A percentile compares a stretch with the other conserved stretches of the same genome.
Conservation (phyloP, 2,113 vertebrate species). For the Malaclemys terrapin region DNA sequence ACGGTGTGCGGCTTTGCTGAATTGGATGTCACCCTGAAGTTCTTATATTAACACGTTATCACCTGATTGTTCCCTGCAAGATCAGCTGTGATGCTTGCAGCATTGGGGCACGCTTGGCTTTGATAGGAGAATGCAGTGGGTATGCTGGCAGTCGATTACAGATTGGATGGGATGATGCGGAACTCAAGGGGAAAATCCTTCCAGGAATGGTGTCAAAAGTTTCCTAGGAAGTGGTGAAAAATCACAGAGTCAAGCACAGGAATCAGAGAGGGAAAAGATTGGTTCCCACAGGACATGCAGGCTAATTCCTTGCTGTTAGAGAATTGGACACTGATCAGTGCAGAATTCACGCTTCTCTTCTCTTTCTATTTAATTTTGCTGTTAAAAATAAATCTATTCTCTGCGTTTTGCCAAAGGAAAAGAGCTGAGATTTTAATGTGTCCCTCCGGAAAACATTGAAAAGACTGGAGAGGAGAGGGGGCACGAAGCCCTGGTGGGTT, state of each 20-base stretch:
- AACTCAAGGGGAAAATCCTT: not conserved
- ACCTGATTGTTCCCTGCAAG: not conserved
- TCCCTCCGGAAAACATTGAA: not conserved
- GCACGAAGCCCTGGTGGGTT: not conserved
- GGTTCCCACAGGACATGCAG: not conserved
- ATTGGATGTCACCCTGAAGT: not conserved
- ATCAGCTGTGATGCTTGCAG: not conserved
- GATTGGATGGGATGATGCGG: not conserved
- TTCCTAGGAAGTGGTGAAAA: not conserved
- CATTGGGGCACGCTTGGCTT: not conserved
- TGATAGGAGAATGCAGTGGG: not conserved
- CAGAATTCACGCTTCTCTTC: not conserved
- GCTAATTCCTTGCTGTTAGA: not conserved
- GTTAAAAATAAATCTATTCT: not conserved
- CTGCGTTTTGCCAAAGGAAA: not conserved
- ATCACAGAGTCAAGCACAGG: not conserved
- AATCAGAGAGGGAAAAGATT: not conserved
- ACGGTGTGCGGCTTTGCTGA: not conserved
- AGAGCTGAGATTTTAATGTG: fast-evolving
- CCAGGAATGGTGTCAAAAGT: not conserved
- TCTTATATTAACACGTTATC: not conserved
- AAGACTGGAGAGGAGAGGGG: not conserved
- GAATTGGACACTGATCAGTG: not conserved
- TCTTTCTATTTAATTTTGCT: not conserved
- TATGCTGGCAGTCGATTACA: not conserved